These are phyloP conservation scores for Chesias legatella DNA, from an alignment of 2,888 invertebrate species.

Conservation along the genomic window DNA sequence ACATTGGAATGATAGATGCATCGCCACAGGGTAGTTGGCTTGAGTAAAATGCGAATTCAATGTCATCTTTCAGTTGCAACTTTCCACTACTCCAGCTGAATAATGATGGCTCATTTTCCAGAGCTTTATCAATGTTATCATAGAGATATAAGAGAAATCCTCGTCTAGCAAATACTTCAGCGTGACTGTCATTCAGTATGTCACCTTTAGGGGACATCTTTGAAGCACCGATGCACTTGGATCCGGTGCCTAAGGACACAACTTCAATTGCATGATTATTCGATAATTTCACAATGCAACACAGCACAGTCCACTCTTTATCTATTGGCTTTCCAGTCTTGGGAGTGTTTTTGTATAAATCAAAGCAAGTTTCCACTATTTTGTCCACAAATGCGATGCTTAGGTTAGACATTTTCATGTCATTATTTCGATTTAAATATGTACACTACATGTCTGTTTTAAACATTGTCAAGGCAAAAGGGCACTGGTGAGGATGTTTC, in stretches of 20 bases:
- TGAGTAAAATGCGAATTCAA: constrained; percentile 90
- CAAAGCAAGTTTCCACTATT: constrained; percentile 81
- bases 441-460: too few species aligned
- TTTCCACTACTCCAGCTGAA: constrained; percentile 44
- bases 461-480: too few species aligned
- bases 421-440: neutral
- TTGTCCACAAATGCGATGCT: constrained; percentile 52
- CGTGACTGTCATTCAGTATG: constrained; percentile 93
- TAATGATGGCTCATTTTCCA: constrained; percentile 52
- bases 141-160: constrained; percentile 90
- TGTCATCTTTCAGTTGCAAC: constrained; percentile 75
- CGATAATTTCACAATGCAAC: constrained; percentile 83
- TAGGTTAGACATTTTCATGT: constrained; percentile 38
- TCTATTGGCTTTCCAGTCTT: constrained; percentile 89
- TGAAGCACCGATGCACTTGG: constrained; percentile 91
- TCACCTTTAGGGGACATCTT: constrained; percentile 84
- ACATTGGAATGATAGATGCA: constrained; percentile 90
- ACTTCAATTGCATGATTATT: constrained; percentile 69
- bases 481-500: too few species aligned
- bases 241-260: constrained; percentile 93
- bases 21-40: constrained; percentile 96
- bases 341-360: constrained; percentile 82
- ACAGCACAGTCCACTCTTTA: constrained; percentile 91
- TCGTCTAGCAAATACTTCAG: constrained; percentile 92
- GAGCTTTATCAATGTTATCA: constrained; percentile 75